phyloP scores from a whole-genome alignment of 1,140 invertebrate genomes.

The Augochlora pura region DNA sequence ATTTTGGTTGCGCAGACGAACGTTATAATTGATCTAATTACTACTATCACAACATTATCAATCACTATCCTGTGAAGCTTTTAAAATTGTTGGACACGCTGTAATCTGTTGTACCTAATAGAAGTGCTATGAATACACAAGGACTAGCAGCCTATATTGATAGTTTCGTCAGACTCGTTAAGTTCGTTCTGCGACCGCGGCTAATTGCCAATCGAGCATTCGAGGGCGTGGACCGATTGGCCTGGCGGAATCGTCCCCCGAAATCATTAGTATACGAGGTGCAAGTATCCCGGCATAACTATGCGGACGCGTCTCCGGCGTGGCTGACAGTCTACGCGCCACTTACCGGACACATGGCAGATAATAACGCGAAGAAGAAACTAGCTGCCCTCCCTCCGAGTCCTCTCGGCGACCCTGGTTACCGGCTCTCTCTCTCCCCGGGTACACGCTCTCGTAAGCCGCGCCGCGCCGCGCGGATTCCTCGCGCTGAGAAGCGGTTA shows the following conservation, averaged over 20 bases:
- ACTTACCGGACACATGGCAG: slow-evolving; percentile 55
- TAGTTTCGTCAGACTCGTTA: slow-evolving; percentile 26
- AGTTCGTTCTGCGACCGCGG: not conserved
- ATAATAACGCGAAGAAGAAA: slow-evolving; percentile 69
- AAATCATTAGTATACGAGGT: slow-evolving; percentile 60
- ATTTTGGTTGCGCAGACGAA: too few relatives aligned
- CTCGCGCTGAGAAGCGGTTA: slow-evolving; percentile 44
- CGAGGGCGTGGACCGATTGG: not conserved
- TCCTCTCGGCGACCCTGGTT: slow-evolving; percentile 6
- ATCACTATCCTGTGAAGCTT: too few relatives aligned
- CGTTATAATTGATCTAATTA: too few relatives aligned
- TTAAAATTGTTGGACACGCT: too few relatives aligned
- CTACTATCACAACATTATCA: too few relatives aligned
- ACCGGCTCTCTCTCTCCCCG: slow-evolving; percentile 2
- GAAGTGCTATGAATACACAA: too few relatives aligned
- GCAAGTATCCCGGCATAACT: slow-evolving; percentile 51
- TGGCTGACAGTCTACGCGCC: slow-evolving; percentile 54
- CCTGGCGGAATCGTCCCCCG: slow-evolving; percentile 36
- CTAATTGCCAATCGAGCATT: slow-evolving; percentile 23
- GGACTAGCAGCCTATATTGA: not conserved
- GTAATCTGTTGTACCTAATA: too few relatives aligned
- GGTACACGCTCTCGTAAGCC: slow-evolving; percentile 15
- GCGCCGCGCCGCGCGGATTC: slow-evolving; percentile 40
- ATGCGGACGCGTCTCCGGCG: slow-evolving; percentile 49
- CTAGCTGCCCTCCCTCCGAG: slow-evolving; percentile 22